phyloP scores from a whole-genome alignment of 2,113 vertebrate genomes.

The Rhabdornis inornatus region DNA sequence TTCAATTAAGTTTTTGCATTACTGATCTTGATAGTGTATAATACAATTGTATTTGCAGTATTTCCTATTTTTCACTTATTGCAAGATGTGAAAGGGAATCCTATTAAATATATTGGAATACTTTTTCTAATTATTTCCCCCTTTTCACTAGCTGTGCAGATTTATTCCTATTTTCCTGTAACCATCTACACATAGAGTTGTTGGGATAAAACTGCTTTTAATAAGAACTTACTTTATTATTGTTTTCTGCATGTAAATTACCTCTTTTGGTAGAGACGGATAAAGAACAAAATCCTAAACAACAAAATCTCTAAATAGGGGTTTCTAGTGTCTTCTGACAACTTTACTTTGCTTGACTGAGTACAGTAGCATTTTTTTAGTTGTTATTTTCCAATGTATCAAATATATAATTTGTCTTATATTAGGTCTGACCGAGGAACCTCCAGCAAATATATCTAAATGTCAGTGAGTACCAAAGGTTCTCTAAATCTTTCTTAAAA shows the following conservation, averaged over 20 bases:
- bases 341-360: neutral
- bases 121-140: neutral
- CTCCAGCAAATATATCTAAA: neutral
- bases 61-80: neutral
- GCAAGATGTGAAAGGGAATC: neutral
- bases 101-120: neutral
- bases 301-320: neutral
- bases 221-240: neutral
- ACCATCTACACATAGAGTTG: neutral
- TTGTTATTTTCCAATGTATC: neutral
- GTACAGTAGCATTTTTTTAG: neutral
- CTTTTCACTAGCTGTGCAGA: neutral
- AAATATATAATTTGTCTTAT: neutral
- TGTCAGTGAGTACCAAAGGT: neutral
- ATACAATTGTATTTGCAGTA: neutral
- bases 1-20: neutral
- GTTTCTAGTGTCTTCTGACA: neutral
- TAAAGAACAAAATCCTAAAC: neutral
- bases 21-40: neutral
- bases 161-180: neutral
- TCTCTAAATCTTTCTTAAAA: neutral
- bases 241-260: neutral
- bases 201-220: neutral
- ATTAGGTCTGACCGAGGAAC: neutral
- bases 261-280: neutral